A percentile compares a stretch with the other conserved stretches of the same genome.
These are phyloP conservation scores for Anas platyrhynchos DNA, from an alignment of 2,113 vertebrate genomes.

Conservation along the genomic window DNA sequence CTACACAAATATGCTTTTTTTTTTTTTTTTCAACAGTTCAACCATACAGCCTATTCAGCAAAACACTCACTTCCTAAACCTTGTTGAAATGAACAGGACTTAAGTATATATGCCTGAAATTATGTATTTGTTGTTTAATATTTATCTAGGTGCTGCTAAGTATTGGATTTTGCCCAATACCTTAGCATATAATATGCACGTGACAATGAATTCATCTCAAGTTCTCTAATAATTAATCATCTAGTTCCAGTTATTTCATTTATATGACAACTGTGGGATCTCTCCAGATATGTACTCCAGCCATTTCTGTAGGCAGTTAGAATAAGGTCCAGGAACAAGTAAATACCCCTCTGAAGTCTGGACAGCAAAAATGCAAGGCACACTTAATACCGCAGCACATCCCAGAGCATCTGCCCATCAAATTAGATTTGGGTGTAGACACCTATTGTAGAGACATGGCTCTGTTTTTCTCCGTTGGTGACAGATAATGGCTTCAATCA, in stretches of 20 bases:
- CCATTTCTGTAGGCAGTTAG: neutral
- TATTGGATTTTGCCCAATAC: neutral
- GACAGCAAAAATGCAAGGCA: neutral
- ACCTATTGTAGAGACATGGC: neutral
- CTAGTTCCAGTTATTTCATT: neutral
- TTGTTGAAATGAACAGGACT: neutral
- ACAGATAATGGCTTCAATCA: neutral
- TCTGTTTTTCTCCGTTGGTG: neutral
- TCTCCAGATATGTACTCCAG: neutral
- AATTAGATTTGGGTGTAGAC: neutral
- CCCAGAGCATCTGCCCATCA: neutral
- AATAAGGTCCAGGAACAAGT: neutral
- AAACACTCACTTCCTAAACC: neutral
- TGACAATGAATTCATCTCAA: neutral
- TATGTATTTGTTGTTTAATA: neutral
- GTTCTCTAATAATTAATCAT: neutral
- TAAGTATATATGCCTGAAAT: neutral
- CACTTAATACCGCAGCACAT: neutral
- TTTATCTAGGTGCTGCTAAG: neutral
- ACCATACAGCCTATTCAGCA: neutral
- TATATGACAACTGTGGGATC: neutral
- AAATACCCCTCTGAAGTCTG: neutral
- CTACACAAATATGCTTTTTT: neutral
- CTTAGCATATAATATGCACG: neutral
- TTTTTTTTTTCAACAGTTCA: neutral